Evolutionary conservation across 2,113 vertebrate genomes (phyloP), one percentile per base, ranked within the genome.

Genomic region (Hippotragus niger): DNA sequence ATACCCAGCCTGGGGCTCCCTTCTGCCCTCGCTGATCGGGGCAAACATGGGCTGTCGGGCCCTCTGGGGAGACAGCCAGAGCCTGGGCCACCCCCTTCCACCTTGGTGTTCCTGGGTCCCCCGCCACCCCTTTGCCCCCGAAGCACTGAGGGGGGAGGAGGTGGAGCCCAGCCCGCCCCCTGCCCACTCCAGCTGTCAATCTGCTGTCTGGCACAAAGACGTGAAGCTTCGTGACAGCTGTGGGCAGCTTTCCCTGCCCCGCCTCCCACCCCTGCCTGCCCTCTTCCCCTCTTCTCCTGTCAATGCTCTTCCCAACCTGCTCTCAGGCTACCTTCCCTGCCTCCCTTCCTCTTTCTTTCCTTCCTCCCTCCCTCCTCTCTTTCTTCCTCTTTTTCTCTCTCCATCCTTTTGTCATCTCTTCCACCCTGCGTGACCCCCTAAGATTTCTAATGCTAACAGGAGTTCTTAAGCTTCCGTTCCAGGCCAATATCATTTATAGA

Each of bases 181-280:
- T 97, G 95, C 98, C 98, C 98, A 98, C 98, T 98, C 96, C 52
- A 91, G 91, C 97, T 98, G 98, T 98, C 98, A 98, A 88, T 98
- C 97, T 92, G 93, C 96, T 95, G 89, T 97, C 95, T 96, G 97
- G 88, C 86, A 96, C 92, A 96, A 96, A 98, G 97, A 93, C 27
- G 50, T 89, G 95, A 92, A 76, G 93, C 93, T 92, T 90, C 57
- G 0, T 97, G 98, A 98, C 96, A 97, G 91, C 95, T 97, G 98
- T 97, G 97, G 98, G 97, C 97, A 98, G 93, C 97, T 88, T 86
- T 95, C 78, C 93, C 52, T 53, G 91, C 93, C 94, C 98, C 97
- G 91, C 97, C 98, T 96, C 95, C 97, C 97, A 93, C 98, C 98
- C 98, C 96, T 97, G 97, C 97, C 97, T 98, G 96, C 98, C 97